These are phyloP conservation scores for Dendronephthya gigantea DNA, from an alignment of 64 coral and sea anemone genomes.

Conservation along the genomic window DNA sequence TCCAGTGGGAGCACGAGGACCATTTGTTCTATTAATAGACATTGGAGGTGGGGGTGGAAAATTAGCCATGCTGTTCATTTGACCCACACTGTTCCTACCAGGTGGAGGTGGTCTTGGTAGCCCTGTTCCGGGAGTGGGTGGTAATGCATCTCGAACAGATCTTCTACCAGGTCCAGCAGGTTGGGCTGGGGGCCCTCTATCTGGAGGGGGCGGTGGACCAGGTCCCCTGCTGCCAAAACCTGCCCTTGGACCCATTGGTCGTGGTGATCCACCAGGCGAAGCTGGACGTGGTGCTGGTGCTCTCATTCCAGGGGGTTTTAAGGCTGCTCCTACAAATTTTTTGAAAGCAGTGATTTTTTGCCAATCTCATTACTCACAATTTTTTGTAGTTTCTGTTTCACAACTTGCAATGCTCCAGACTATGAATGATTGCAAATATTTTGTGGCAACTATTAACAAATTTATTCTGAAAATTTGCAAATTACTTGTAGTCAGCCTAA, in stretches of 20 bases:
- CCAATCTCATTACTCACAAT: too few relatives aligned
- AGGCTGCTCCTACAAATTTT: slow-evolving; percentile 47
- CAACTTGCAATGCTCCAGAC: too few relatives aligned
- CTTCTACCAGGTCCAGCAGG: slow-evolving; percentile 29
- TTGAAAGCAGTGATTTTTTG: too few relatives aligned
- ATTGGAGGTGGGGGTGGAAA: slow-evolving; percentile 51
- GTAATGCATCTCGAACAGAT: slow-evolving; percentile 26
- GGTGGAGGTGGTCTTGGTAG: slow-evolving; percentile 41
- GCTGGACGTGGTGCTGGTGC: slow-evolving; percentile 39
- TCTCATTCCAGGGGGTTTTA: slow-evolving; percentile 78
- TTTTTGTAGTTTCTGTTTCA: too few relatives aligned
- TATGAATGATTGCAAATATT: too few relatives aligned
- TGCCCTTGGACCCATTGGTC: background rate
- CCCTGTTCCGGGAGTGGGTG: slow-evolving; percentile 41
- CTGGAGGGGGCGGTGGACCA: slow-evolving; percentile 8
- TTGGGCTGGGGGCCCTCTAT: slow-evolving; percentile 21
- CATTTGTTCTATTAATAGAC: background rate
- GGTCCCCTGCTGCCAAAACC: slow-evolving; percentile 16
- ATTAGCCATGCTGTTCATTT: slow-evolving; percentile 11
- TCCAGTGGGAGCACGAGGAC: background rate
- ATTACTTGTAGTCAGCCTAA: too few relatives aligned
- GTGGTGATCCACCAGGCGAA: slow-evolving; percentile 25
- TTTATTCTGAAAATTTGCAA: too few relatives aligned
- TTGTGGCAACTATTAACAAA: too few relatives aligned
- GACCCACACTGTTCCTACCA: background rate